Evolutionary conservation across 2,888 invertebrate species (phyloP), one percentile per base, ranked within the genome.

Genomic region (Nipponacmea schrenckii): DNA sequence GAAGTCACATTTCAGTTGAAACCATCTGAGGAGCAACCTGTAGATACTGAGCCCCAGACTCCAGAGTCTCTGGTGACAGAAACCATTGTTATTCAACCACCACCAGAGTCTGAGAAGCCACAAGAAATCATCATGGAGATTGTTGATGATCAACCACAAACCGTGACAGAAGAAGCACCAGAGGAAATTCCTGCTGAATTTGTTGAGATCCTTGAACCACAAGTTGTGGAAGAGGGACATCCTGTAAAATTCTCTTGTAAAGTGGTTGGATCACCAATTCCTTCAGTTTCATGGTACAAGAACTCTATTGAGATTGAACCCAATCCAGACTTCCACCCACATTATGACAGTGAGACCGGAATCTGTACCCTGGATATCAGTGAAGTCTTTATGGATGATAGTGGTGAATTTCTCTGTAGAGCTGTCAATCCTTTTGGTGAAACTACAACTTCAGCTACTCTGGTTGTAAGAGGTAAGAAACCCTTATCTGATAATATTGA

Each of bases 331-430:
- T 78, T 85, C 75, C 73, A 80, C 68, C 74, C 81, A 26, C 74
- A 73, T 24, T 86, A 81, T 80, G 85, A 85, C 64, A 75, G 76
- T n/a, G 80, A 82, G 24, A 85, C 84, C 24, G 89, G 88, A n/a
- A 79, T 83, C 24, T 86, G 86, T 56, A 96, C 97, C 7, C 91
- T 99, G 67, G 97, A 98, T 89, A 93, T 99, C 67, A 91, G 98
- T n/a, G 96, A 97, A 83, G 96, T 98, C 12, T 98, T 98, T 89
- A 96, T 98, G 20, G 95, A 94, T 83, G 99, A 99, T 90, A 96
- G 96, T 4, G 98, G 98, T 24, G 95, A 97, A 0, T 98, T 97
- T 88, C 96, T 96, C 12, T 97, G 97, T 85, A 95, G 95, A 89
- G 98, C 98, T 0, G 93, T 95, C 69, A 99, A 98, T 89, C 95